phyloP scores from a whole-genome alignment of 2,888 invertebrate species.

The Seira ritae region DNA sequence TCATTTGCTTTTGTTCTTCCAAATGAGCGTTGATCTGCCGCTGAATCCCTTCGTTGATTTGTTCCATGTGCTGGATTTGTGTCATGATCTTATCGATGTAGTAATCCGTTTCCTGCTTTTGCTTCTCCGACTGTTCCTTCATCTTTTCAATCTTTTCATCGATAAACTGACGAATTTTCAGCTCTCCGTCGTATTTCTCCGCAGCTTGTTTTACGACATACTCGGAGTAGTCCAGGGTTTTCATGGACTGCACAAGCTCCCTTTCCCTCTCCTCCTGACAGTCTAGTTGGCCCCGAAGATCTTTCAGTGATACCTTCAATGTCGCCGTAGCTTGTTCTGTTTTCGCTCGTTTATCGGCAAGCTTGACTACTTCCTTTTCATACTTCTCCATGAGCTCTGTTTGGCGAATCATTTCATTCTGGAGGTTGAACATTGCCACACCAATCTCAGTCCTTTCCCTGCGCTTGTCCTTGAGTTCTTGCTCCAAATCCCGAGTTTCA shows the following conservation, averaged over 20 bases:
- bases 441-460: conserved; percentile 80
- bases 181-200: conserved; percentile 70
- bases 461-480: conserved; percentile 77
- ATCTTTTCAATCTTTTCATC: conserved; percentile 71
- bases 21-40: conserved; percentile 72
- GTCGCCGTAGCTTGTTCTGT: conserved; percentile 78
- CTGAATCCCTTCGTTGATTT: conserved; percentile 70
- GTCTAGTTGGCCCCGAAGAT: conserved; percentile 79
- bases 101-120: conserved; percentile 71
- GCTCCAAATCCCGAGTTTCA: conserved; percentile 82
- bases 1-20: conserved; percentile 72
- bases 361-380: conserved; percentile 78
- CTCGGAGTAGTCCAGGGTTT: conserved; percentile 71
- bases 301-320: conserved; percentile 77
- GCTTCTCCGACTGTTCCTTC: conserved; percentile 66
- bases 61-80: conserved; percentile 72
- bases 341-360: conserved; percentile 78
- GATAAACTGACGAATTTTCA: conserved; percentile 69
- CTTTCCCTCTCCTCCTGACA: conserved; percentile 79
- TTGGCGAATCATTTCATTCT: conserved; percentile 80
- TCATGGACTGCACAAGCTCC: conserved; percentile 63
- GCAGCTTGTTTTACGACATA: conserved; percentile 70
- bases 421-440: conserved; percentile 80
- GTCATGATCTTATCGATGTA: conserved; percentile 72
- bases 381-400: conserved; percentile 78